Percentiles rank a stretch among this genome's conserved stretches.
Evolutionary conservation across 2,888 invertebrate species (phyloP).

Genomic region (Gastracanthus pulcherrimus): DNA sequence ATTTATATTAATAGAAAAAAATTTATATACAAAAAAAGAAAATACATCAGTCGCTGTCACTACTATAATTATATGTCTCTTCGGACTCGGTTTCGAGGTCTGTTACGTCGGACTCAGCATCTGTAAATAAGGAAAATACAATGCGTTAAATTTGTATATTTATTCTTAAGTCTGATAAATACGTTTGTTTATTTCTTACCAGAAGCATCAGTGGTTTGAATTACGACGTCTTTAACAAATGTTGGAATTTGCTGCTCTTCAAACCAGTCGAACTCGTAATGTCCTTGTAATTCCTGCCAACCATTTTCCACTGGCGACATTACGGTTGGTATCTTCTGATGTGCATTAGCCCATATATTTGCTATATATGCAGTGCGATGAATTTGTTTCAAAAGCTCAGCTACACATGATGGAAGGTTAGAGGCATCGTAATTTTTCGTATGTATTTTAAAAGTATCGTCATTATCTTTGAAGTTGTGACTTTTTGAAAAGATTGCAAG

Average conservation of each 20-base stretch:
- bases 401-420: conserved; percentile 62
- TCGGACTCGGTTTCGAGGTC: no score
- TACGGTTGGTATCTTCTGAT: conserved; percentile 44
- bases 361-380: conserved; percentile 59
- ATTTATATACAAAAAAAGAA: no score
- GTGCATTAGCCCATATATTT: conserved; percentile 62
- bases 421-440: conserved; percentile 59
- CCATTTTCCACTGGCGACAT: conserved; percentile 57
- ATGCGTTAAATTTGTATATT: no score
- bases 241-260: conserved; percentile 63
- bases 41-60: no score
- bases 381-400: conserved; percentile 61
- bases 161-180: no score
- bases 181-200: no score
- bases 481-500: neutral
- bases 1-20: no score
- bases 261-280: conserved; percentile 62
- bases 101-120: no score
- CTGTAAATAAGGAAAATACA: no score
- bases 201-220: neutral
- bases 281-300: conserved; percentile 56
- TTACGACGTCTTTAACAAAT: conserved; percentile 49
- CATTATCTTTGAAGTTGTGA: no score
- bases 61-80: no score
- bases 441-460: no score